Percentiles rank a stretch among this genome's conserved stretches.
Evolutionary conservation across 2,113 vertebrate species (phyloP).

Genomic region (Clarias batrachus): DNA sequence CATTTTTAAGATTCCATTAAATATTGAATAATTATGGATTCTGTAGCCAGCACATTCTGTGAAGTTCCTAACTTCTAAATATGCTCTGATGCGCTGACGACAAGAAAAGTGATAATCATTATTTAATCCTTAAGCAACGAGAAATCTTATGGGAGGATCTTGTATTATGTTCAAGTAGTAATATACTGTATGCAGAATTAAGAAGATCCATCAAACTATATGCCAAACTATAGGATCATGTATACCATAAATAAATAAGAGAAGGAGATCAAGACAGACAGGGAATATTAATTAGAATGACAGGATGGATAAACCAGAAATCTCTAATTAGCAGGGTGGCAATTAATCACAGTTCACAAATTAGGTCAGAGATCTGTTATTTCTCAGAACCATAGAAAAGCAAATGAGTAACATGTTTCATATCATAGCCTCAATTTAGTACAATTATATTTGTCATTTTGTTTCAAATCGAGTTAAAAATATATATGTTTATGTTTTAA

Average conservation of each 20-base stretch:
- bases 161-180: background rate
- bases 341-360: constrained; percentile 34
- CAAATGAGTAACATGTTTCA: constrained; percentile 3
- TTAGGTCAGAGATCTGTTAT: constrained; percentile 20
- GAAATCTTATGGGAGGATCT: background rate
- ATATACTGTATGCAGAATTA: no score
- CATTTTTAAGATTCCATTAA: background rate
- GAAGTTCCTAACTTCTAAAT: background rate
- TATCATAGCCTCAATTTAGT: background rate
- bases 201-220: background rate
- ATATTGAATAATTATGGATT: background rate
- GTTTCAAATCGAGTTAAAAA: background rate
- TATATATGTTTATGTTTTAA: background rate
- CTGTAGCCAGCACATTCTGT: background rate
- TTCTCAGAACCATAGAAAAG: background rate
- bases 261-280: background rate
- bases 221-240: background rate
- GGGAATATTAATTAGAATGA: background rate
- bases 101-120: background rate
- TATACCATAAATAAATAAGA: background rate
- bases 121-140: background rate
- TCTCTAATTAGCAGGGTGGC: background rate
- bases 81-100: background rate
- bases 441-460: background rate
- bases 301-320: background rate